Conservation (phyloP, 2,888 invertebrate genomes). For the Dromius quadrimaculatus region DNA sequence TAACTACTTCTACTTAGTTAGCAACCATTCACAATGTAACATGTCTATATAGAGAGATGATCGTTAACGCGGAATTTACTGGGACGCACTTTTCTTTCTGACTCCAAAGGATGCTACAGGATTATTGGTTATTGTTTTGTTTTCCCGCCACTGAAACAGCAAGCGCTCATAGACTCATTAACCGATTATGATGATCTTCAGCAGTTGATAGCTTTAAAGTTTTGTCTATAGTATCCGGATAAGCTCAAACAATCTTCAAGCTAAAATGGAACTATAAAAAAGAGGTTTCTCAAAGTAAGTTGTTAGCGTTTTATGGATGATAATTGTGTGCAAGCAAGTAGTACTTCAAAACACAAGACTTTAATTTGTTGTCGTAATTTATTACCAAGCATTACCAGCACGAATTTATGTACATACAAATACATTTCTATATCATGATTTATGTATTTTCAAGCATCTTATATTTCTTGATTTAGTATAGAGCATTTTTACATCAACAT, state of each 20-base stretch:
- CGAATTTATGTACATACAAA: neutral
- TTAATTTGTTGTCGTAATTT: conserved; percentile 43
- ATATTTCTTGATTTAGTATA: conserved; percentile 3
- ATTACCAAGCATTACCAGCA: conserved; percentile 32
- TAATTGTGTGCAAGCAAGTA: conserved; percentile 56
- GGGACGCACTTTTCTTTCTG: conserved; percentile 59
- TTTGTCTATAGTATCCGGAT: too few species aligned
- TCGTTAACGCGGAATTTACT: conserved; percentile 60
- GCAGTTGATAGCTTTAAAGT: too few species aligned
- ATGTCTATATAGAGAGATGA: conserved; percentile 58
- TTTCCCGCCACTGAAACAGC: conserved; percentile 2
- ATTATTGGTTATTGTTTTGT: conserved; percentile 29
- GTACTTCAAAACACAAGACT: conserved; percentile 24
- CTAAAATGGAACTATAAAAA: too few species aligned
- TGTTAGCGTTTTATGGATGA: conserved; percentile 58
- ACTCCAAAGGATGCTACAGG: conserved; percentile 35
- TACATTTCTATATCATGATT: conserved; percentile 24
- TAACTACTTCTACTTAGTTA: conserved; percentile 62
- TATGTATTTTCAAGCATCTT: conserved; percentile 23
- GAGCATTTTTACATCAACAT: neutral
- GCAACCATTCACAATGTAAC: conserved; percentile 60
- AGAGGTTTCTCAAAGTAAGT: too few species aligned
- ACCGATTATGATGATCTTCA: too few species aligned
- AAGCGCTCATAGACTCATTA: too few species aligned
- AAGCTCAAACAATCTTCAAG: neutral